A percentile compares a stretch with the other conserved stretches of the same genome.
Conservation (phyloP, 2,113 vertebrate species). For the Micromys minutus region DNA sequence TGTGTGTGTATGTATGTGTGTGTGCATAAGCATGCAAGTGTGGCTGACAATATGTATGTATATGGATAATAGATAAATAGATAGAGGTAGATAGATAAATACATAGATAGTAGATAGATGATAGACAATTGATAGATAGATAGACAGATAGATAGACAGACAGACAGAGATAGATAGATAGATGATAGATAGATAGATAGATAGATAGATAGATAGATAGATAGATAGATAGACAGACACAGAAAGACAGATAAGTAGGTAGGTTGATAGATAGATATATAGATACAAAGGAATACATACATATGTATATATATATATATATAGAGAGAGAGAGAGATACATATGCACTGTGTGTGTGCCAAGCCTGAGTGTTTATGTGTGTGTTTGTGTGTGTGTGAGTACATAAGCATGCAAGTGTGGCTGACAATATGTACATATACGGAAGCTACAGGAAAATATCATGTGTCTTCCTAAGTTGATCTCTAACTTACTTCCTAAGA, state of each 20-base stretch:
- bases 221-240: not conserved
- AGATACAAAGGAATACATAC: not conserved
- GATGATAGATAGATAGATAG: not conserved
- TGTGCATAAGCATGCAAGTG: no score
- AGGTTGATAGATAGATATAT: not conserved
- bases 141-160: not conserved
- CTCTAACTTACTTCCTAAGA: not conserved
- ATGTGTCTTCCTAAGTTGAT: not conserved
- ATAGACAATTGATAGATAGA: no score
- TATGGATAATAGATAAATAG: no score
- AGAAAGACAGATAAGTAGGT: not conserved
- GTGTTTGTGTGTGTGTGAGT: not conserved
- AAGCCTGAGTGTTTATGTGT: not conserved
- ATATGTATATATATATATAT: not conserved
- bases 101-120: no score
- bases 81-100: not conserved
- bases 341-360: not conserved
- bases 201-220: no score
- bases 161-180: not conserved
- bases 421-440: no score
- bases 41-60: no score
- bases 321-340: not conserved
- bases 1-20: no score
- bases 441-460: not conserved
- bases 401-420: not conserved